Percentiles rank a stretch among this genome's conserved stretches.
Conservation (phyloP, 2,797 vertebrate genomes). For the Phylloscopus collybita region DNA sequence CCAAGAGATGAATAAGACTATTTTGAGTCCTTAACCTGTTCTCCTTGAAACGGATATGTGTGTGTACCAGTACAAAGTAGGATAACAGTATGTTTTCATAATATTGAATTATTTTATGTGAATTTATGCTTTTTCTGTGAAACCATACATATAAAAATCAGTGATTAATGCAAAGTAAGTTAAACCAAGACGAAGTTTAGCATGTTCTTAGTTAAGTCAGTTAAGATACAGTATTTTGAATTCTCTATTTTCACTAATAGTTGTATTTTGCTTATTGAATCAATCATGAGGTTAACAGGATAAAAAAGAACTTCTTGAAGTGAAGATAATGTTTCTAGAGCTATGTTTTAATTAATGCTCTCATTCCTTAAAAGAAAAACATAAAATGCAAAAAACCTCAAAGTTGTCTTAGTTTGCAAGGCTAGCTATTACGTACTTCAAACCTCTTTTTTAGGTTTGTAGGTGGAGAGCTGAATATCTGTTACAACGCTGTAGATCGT, state of each 20-base stretch:
- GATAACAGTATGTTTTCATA: neutral
- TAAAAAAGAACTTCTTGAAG: neutral
- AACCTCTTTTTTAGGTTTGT: slow-evolving; percentile 85
- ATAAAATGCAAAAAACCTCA: neutral
- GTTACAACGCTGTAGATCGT: slow-evolving; percentile 92
- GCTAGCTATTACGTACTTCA: neutral
- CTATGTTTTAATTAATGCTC: neutral
- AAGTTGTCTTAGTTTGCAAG: neutral
- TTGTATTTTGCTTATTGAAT: neutral
- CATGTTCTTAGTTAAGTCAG: neutral
- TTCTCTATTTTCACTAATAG: neutral
- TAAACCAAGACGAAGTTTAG: neutral
- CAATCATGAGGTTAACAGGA: neutral
- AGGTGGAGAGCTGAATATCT: slow-evolving; percentile 92
- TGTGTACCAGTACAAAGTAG: neutral
- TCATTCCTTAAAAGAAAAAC: neutral
- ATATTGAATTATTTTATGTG: neutral
- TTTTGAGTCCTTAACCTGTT: neutral
- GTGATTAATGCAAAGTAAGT: neutral
- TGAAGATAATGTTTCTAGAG: neutral
- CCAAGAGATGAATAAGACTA: neutral
- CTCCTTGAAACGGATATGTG: neutral
- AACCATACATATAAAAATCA: neutral
- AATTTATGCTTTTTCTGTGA: neutral
- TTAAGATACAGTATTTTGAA: neutral